Base-by-base conservation (phyloP, 1,140 invertebrate species). In the Atta cephalotes region DNA sequence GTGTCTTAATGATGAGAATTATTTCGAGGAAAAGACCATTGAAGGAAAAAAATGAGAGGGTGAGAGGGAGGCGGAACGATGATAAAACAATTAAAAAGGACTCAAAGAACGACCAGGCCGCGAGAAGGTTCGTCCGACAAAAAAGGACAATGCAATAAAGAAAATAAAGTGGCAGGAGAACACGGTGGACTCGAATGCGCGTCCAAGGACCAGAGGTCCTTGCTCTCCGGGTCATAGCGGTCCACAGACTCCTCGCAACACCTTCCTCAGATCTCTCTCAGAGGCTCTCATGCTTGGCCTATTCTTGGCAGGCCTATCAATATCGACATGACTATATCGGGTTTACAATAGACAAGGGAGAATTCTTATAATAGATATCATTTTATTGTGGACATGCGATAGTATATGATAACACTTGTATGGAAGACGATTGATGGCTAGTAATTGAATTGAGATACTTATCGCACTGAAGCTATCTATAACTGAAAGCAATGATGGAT, bases 171-270 rank as follows among this genome's bases (percentile, higher is more conserved):
- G 66, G 79, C 81, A 74, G 88, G 80, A 87, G 86, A 90, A 82
- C 63, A 68, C 74, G 87, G 85, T 84, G 90, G 87, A 88, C 88
- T 90, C 89, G 89, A 90, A 89, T 90, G 91, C 91, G 90, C 92
- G 90, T 93, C 78, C 94, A 94, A 94, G 94, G 94, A 91, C 94
- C 92, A 93, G 91, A 93, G 94, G 94, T 94, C 93, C 91, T 94
- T 94, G 93, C 93, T 93, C 93, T 92, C 93, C 86, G 89, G 91
- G 90, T 92, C 92, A 92, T 92, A 93, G 90, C 91, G 76, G 77
- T 88, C 88, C 88, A 88, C 90, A 87, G 91, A 88, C 92, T 92
- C 65, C 90, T 84, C 87, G 92, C 92, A 91, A 92, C 82, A 92
- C 85, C 88, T 92, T 90, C 88, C 71, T 81, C 77, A 78, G 60